Evolutionary conservation across 2,888 invertebrate species (phyloP), one percentile per base, ranked within the genome.

Genomic region (Aradus depressus): DNA sequence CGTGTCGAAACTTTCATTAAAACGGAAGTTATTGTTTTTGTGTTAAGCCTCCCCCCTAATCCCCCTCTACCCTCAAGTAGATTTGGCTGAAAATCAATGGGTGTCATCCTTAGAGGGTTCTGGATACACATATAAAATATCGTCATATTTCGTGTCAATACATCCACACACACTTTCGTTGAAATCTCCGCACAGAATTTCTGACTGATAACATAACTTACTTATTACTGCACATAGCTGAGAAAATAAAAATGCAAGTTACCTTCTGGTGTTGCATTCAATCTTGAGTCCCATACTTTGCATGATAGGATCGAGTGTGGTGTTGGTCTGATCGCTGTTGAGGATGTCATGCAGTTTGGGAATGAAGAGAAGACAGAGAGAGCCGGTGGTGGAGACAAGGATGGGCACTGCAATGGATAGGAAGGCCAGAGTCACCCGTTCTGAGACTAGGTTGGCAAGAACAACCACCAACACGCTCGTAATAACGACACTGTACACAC

Each of bases 401-500:
- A 92, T 90, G 54, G 91, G 73, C 6, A 83, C 76, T 0, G 89
- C 84, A 58, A 87, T 86, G 42, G 87, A 81, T 50, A 89, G 77
- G 64, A 84, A 88, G 43, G 84, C 84, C 53, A 87, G 64, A 0
- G 87, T 84, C 2, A 84, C 83, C 52, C 84, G 75, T 61, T 90
- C 87, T 2, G 84, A 82, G 60, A 91, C 81, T 44, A 92, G 76
- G 63, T 87, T 88, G n/a, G 89, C 89, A 56, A 90, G 73, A 4
- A 88, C 84, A 4, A 91, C 89, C 8, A 90, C 87, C 59, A 88
- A 81, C 6, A 84, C 80, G 60, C 87, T 87, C 41, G 85, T 86
- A 57, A 92, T 85, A 44, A 92, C 89, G 1, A 90, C 90, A 44
- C 83, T 88, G 65, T 93, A 92, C 1, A 92, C 91, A 61, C 88